Evolutionary conservation across 2,888 invertebrate species (phyloP).

Genomic region (Drosophila pseudotakahashii): DNA sequence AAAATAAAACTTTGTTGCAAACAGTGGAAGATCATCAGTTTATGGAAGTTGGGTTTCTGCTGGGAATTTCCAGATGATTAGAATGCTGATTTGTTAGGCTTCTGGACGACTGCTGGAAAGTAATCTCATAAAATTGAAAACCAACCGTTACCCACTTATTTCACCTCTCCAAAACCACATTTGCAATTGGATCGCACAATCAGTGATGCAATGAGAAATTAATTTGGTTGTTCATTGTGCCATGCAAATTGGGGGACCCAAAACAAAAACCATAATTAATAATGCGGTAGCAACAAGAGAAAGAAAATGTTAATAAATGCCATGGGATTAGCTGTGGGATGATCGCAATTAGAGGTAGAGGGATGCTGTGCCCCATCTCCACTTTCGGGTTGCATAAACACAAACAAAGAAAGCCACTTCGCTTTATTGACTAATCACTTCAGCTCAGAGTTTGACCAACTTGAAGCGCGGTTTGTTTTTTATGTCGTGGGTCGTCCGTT

Average conservation of each 20-base stretch:
- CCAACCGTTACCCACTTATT: conserved; percentile 4
- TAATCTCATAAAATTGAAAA: conserved; percentile 1
- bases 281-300: conserved; percentile 17
- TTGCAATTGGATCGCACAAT: conserved; percentile 19
- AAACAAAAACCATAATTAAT: conserved; percentile 30
- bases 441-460: conserved; percentile 41
- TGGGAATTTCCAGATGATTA: conserved; percentile 16
- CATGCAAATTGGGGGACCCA: conserved; percentile 35
- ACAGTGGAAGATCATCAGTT: background rate
- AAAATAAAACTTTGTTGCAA: too few species aligned
- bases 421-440: conserved; percentile 70
- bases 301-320: conserved; percentile 23
- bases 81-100: background rate
- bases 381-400: conserved; percentile 35
- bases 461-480: conserved; percentile 24
- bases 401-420: conserved; percentile 33
- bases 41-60: background rate
- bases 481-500: conserved; percentile 34
- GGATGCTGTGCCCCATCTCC: conserved; percentile 22
- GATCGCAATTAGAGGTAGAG: conserved; percentile 36
- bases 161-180: conserved; percentile 4
- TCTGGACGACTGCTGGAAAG: background rate
- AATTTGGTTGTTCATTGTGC: conserved; percentile 26
- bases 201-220: conserved; percentile 41
- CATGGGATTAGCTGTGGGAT: conserved; percentile 28